A percentile compares a stretch with the other conserved stretches of the same genome.
phyloP scores from a whole-genome alignment of 1,140 invertebrate genomes.

The Apis cerana region DNA sequence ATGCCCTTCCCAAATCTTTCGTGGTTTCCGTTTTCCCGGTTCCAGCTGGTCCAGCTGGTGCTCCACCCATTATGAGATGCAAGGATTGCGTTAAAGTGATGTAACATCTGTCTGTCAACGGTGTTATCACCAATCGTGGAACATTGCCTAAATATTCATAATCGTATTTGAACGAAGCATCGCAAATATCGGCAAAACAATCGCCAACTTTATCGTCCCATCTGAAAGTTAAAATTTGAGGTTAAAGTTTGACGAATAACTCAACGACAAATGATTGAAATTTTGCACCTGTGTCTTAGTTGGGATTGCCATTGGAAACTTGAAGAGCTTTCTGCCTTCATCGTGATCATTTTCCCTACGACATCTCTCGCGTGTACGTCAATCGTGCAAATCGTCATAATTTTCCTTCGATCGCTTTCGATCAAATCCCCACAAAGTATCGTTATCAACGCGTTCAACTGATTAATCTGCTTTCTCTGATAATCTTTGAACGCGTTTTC shows the following conservation, averaged over 20 bases:
- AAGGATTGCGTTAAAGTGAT: constrained; percentile 93
- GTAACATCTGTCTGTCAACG: constrained; percentile 93
- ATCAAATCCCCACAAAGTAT: constrained; percentile 91
- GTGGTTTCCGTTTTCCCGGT: constrained; percentile 98
- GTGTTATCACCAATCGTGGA: constrained; percentile 90
- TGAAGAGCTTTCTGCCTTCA: constrained; percentile 83
- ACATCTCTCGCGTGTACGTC: constrained; percentile 96
- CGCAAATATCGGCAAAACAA: constrained; percentile 96
- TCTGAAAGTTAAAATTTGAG: constrained; percentile 68
- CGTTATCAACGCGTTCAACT: constrained; percentile 91
- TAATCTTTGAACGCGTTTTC: constrained; percentile 85
- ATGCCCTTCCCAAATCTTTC: constrained; percentile 97
- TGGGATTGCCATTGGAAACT: constrained; percentile 98
- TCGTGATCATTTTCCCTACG: constrained; percentile 86
- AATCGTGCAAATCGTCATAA: constrained; percentile 94
- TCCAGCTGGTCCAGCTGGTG: constrained; percentile 95
- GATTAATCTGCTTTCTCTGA: constrained; percentile 86
- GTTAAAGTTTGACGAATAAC: not conserved
- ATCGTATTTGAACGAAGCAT: constrained; percentile 92
- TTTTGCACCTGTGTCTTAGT: constrained; percentile 88
- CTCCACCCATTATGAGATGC: constrained; percentile 92
- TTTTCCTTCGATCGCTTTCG: constrained; percentile 88
- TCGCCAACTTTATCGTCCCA: constrained; percentile 92
- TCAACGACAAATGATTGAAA: not conserved
- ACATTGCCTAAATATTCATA: constrained; percentile 96